Evolutionary conservation across 2,888 invertebrate species (phyloP), one percentile per base, ranked within the genome.

Genomic region (Diplazon laetatorius): DNA sequence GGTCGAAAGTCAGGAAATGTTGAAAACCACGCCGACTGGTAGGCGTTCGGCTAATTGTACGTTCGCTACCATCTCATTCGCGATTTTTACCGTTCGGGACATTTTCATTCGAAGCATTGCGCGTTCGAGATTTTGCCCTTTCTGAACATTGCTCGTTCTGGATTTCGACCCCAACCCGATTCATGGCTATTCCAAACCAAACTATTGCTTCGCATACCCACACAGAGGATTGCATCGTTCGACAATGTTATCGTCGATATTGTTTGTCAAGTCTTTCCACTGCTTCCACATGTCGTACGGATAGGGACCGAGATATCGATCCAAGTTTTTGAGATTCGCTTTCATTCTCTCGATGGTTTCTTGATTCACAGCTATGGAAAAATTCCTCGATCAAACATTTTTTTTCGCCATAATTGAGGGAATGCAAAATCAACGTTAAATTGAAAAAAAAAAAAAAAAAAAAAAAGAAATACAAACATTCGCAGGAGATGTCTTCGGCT

Each of bases 251-350:
- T 73, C 68, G 35, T 84, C 86, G 44, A 88, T 89, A 76, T 87
- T 91, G 93, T 94, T 93, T 85, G 95, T 94, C 59, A 97, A 92
- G 37, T 94, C 92, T 81, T 95, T 94, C 99, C 99, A 99, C 85
- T 95, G 95, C 76, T 95, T 94, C 92, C 95, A 96, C 83, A 95
- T 95, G 80, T 97, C 96, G 91, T 95, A 98, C 0, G 99, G 98
- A 91, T 99, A 99, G 0, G 97, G 95, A 12, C 96, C 99, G 60
- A 99, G 92, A 90, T 94, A 96, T 77, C 93, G 92, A 88, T 98
- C 97, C 78, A 98, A 89, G 65, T 95, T 94, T 73, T 93, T 92
- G 60, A 96, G 89, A 90, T 97, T 96, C 16, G 92, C 92, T 88
- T 93, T 94, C 20, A 97, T 92, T 44, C 93, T 91, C 76, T 94